Conservation (phyloP, 2,113 vertebrate species). For the Garra rufa region DNA sequence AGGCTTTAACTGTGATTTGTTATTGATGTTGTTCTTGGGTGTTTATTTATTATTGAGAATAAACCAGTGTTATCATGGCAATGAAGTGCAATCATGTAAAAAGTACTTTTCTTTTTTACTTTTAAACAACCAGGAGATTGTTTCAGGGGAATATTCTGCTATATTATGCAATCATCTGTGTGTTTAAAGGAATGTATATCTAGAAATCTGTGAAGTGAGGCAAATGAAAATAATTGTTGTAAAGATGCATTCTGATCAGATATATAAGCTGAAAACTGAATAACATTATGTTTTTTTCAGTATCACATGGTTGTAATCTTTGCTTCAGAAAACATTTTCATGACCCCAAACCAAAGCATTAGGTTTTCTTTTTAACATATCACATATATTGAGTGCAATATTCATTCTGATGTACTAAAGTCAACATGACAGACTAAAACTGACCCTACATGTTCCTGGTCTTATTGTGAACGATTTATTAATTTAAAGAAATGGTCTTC, state of each 20-base stretch:
- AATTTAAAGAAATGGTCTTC: neutral
- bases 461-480: neutral
- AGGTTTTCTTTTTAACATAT: neutral
- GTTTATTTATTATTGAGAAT: constrained; percentile 77
- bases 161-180: constrained; percentile 51
- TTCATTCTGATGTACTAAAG: neutral
- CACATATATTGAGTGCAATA: constrained; percentile 13
- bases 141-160: constrained; percentile 68
- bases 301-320: neutral
- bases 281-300: constrained; percentile 25
- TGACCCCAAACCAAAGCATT: constrained; percentile 7
- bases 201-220: neutral
- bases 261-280: constrained; percentile 50
- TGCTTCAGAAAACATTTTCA: neutral
- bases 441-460: neutral
- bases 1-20: constrained; percentile 75
- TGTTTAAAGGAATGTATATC: constrained; percentile 66
- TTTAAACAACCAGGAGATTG: constrained; percentile 74
- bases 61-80: constrained; percentile 91
- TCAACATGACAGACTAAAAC: neutral
- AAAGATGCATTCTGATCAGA: neutral
- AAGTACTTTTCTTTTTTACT: constrained; percentile 72
- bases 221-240: neutral
- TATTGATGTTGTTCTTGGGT: constrained; percentile 59
- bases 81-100: constrained; percentile 89